Evolutionary conservation across 2,888 invertebrate genomes (phyloP).

Genomic region (Ditula angustiorana): DNA sequence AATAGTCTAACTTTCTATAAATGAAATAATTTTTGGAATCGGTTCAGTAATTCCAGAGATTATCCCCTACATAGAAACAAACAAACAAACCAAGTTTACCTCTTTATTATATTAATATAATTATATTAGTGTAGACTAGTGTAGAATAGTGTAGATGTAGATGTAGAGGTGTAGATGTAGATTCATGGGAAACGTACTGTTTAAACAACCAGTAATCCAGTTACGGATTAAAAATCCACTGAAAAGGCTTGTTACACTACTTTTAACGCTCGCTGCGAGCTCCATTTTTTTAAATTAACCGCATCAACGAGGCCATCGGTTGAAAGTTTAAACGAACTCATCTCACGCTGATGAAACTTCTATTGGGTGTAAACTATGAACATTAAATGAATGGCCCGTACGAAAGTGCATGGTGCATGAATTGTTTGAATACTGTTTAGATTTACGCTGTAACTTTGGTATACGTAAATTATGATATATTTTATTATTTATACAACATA

Average conservation of each 20-base stretch:
- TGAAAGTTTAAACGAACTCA: slow-evolving; percentile 53
- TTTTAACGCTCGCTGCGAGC: neutral
- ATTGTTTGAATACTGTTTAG: neutral
- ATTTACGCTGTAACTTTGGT: neutral
- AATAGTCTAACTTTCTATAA: too few species aligned
- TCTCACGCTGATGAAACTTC: slow-evolving; percentile 57
- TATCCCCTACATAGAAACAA: too few species aligned
- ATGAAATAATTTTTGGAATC: too few species aligned
- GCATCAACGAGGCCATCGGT: neutral
- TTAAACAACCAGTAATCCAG: too few species aligned
- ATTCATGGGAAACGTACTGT: too few species aligned
- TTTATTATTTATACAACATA: too few species aligned
- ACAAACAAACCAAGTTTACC: too few species aligned
- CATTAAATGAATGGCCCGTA: slow-evolving; percentile 58
- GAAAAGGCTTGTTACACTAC: neutral
- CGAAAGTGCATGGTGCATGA: neutral
- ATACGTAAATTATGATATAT: neutral
- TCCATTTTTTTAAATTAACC: slow-evolving; percentile 8
- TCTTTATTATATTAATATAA: too few species aligned
- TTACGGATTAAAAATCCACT: neutral
- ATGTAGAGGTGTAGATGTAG: too few species aligned
- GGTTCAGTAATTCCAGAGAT: too few species aligned
- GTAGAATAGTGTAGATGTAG: too few species aligned
- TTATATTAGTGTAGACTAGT: too few species aligned
- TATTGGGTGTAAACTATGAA: slow-evolving; percentile 64